A percentile compares a stretch with the other conserved stretches of the same genome.
phyloP scores from a whole-genome alignment of 2,797 vertebrate species.

The Periparus ater region DNA sequence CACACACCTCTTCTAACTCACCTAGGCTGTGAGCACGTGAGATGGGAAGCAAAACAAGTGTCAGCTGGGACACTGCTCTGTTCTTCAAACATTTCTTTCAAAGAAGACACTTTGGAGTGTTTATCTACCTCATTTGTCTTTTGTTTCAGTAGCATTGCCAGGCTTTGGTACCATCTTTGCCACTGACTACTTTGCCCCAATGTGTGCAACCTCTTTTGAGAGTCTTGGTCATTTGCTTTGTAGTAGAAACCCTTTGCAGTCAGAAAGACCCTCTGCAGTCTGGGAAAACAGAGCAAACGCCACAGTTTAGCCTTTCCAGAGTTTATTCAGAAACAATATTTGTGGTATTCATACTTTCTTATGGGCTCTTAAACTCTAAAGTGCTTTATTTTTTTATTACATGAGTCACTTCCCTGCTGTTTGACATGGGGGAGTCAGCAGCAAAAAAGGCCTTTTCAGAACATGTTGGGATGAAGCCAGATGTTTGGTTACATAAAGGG shows the following conservation, averaged over 20 bases:
- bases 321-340: background rate
- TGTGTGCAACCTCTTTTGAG: background rate
- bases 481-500: background rate
- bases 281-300: background rate
- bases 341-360: background rate
- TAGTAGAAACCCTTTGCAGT: background rate
- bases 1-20: background rate
- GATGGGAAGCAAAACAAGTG: background rate
- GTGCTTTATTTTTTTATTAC: slow-evolving; percentile 1
- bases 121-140: slow-evolving; percentile 61
- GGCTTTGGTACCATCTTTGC: background rate
- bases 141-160: background rate
- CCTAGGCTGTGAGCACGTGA: background rate
- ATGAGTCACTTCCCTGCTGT: background rate
- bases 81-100: slow-evolving; percentile 5
- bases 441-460: slow-evolving; percentile 14
- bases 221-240: background rate
- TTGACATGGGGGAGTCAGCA: background rate
- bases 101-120: slow-evolving; percentile 10
- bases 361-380: background rate
- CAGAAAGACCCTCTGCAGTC: background rate
- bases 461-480: background rate
- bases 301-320: background rate
- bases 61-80: background rate
- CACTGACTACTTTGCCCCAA: background rate